These are phyloP conservation scores for Pterostichus niger DNA, from an alignment of 2,888 invertebrate genomes.

Conservation along the genomic window DNA sequence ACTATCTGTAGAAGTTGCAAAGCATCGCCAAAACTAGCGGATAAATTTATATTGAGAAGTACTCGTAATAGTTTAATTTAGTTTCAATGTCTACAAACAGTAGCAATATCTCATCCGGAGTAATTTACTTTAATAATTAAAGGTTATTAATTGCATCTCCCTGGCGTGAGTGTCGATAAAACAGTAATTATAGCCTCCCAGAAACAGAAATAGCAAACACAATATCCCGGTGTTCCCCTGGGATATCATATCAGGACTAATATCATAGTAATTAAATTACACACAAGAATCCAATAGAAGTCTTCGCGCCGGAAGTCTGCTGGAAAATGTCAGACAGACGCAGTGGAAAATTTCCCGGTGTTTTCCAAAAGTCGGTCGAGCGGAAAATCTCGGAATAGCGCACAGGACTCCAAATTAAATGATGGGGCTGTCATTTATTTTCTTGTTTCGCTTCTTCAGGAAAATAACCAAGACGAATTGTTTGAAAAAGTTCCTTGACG, in stretches of 20 bases:
- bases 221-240: conserved; percentile 1
- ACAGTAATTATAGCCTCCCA: not conserved
- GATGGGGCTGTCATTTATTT: conserved; percentile 57
- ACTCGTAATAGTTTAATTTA: too few species aligned
- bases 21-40: too few species aligned
- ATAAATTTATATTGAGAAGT: too few species aligned
- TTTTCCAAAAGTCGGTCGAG: conserved; percentile 37
- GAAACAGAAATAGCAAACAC: conserved; percentile 12
- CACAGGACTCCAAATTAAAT: conserved; percentile 52
- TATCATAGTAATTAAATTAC: conserved; percentile 61
- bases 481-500: conserved; percentile 51
- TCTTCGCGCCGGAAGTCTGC: not conserved
- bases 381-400: conserved; percentile 36
- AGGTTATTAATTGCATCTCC: conserved; percentile 26
- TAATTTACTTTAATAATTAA: conserved; percentile 10
- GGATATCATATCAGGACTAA: conserved; percentile 58
- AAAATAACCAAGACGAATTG: conserved; percentile 58
- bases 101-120: not conserved
- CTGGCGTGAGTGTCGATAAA: conserved; percentile 2
- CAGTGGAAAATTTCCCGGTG: conserved; percentile 9
- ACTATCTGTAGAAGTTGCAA: too few species aligned
- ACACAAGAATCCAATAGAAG: conserved; percentile 54
- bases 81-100: not conserved
- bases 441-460: conserved; percentile 28
- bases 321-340: conserved; percentile 35